Conservation (phyloP, 2,113 vertebrate species). For the Stigmatopora argus region DNA sequence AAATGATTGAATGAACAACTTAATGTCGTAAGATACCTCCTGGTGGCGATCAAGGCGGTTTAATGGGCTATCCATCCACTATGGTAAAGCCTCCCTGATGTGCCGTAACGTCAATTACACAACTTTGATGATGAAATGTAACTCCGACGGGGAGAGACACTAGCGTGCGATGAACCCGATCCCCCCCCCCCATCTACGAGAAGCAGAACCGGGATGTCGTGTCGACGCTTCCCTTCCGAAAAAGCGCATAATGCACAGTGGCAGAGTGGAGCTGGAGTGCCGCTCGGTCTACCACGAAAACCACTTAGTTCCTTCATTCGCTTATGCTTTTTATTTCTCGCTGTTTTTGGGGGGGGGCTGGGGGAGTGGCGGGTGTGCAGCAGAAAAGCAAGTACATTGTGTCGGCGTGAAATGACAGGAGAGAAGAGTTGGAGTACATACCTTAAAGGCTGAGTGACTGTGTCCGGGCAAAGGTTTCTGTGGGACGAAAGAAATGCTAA, state of each 20-base stretch:
- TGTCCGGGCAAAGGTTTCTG: conserved; percentile 72
- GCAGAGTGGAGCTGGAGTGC: conserved; percentile 53
- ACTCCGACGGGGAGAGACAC: neutral
- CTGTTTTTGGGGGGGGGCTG: conserved; percentile 53
- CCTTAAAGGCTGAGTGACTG: conserved; percentile 75
- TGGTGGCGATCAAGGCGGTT: too few species aligned
- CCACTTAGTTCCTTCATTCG: conserved; percentile 62
- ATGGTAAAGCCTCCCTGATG: neutral
- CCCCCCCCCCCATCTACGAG: neutral
- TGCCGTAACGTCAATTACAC: neutral
- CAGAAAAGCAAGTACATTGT: neutral
- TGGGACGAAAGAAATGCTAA: conserved; percentile 34
- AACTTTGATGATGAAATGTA: neutral
- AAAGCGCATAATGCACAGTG: conserved; percentile 47
- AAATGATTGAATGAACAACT: too few species aligned
- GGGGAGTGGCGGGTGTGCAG: conserved; percentile 33
- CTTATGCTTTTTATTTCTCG: conserved; percentile 67
- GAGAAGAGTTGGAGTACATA: conserved; percentile 33
- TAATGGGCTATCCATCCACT: too few species aligned
- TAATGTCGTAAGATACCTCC: too few species aligned
- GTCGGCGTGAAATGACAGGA: neutral
- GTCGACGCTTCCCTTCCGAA: neutral
- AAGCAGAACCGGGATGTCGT: neutral
- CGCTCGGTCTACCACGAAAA: conserved; percentile 66
- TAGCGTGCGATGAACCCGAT: neutral